Evolutionary conservation across 2,888 invertebrate genomes (phyloP).

Genomic region (Drosophila tripunctata): DNA sequence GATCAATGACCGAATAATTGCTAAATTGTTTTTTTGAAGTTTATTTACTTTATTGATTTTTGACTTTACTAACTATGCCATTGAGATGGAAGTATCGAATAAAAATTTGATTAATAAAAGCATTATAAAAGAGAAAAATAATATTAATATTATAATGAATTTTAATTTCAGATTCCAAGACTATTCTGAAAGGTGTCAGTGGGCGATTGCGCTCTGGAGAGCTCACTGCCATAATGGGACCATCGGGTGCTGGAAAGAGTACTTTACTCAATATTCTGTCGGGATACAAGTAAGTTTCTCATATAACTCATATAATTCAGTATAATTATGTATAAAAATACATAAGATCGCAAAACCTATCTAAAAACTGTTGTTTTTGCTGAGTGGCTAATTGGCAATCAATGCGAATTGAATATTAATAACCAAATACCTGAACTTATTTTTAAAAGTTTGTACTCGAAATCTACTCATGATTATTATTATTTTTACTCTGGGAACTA

Average conservation of each 20-base stretch:
- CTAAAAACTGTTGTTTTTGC: too few relatives aligned
- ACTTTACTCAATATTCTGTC: constrained; percentile 97
- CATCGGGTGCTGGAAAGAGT: constrained; percentile 97
- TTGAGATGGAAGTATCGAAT: neutral
- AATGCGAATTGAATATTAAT: neutral
- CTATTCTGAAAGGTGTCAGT: constrained; percentile 94
- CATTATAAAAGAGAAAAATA: neutral
- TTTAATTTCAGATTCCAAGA: constrained; percentile 90
- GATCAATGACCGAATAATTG: constrained; percentile 40
- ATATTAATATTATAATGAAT: neutral
- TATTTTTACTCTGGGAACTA: too few relatives aligned
- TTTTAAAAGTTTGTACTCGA: neutral
- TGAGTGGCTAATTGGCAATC: neutral
- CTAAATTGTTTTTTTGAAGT: constrained; percentile 19
- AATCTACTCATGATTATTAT: too few relatives aligned
- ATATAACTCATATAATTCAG: neutral
- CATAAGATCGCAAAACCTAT: too few relatives aligned
- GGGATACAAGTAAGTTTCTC: constrained; percentile 93
- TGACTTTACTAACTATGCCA: constrained; percentile 10
- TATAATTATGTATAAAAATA: neutral
- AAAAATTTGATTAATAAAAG: constrained; percentile 2
- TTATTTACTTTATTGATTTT: constrained; percentile 26
- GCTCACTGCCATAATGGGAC: constrained; percentile 98
- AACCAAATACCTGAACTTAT: neutral
- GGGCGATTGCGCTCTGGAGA: constrained; percentile 95